phyloP scores from a whole-genome alignment of 2,888 invertebrate species.

The Dioctria linearis region DNA sequence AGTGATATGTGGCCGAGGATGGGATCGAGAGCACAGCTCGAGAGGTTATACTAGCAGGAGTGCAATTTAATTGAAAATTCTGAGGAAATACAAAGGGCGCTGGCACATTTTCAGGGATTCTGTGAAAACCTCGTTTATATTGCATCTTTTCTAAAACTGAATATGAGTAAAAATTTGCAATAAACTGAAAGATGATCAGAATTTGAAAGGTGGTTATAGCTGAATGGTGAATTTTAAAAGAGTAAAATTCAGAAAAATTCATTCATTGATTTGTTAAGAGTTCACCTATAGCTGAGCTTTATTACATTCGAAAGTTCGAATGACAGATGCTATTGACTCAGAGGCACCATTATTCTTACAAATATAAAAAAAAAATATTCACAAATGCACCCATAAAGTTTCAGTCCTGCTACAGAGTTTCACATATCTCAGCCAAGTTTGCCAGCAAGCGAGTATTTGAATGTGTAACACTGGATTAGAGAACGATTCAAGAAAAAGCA shows the following conservation, averaged over 20 bases:
- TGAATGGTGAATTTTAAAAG: too few species aligned
- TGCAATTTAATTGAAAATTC: slow-evolving; percentile 52
- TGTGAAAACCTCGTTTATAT: slow-evolving; percentile 4
- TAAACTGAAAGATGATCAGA: slow-evolving; percentile 6
- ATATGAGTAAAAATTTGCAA: slow-evolving; percentile 32
- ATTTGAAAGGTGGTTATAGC: too few species aligned
- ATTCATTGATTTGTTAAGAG: too few species aligned
- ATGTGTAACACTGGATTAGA: slow-evolving; percentile 38
- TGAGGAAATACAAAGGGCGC: slow-evolving; percentile 43
- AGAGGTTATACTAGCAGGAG: slow-evolving; percentile 45
- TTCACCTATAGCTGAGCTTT: too few species aligned
- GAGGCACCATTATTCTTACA: too few species aligned
- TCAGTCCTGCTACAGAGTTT: too few species aligned
- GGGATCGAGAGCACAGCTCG: slow-evolving; percentile 49
- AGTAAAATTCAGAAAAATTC: too few species aligned
- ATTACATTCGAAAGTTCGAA: too few species aligned
- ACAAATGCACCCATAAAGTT: too few species aligned
- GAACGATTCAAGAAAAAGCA: slow-evolving; percentile 29
- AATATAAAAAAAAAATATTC: too few species aligned
- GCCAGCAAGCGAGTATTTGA: not conserved
- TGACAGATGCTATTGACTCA: too few species aligned
- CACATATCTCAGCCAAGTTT: too few species aligned
- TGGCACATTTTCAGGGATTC: slow-evolving; percentile 19
- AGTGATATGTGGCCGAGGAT: slow-evolving; percentile 50
- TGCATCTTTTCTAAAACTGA: slow-evolving; percentile 7